Evolutionary conservation across 2,113 vertebrate genomes (phyloP).

Genomic region (Cololabis saira): DNA sequence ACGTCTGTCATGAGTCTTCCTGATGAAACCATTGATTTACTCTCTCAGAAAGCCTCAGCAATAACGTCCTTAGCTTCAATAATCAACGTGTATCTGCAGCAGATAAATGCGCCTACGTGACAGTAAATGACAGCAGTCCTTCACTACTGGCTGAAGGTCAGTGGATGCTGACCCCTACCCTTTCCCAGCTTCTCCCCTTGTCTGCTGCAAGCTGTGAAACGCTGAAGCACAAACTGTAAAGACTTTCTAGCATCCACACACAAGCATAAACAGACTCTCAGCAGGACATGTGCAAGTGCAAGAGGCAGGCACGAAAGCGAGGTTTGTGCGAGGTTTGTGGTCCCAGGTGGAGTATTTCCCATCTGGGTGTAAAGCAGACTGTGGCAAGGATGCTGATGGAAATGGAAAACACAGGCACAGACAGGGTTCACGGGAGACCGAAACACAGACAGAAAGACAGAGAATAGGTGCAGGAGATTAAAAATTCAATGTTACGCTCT

Average conservation of each 20-base stretch:
- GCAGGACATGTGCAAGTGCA: not conserved
- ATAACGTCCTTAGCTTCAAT: conserved; percentile 25
- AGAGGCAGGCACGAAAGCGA: conserved; percentile 13
- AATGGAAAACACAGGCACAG: not conserved
- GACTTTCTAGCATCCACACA: conserved; percentile 13
- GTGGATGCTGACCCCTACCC: conserved; percentile 6
- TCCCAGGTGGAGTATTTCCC: conserved; percentile 55
- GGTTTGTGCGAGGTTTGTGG: conserved; percentile 28
- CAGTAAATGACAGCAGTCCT: conserved; percentile 8
- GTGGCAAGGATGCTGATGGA: conserved; percentile 18
- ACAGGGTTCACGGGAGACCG: not conserved
- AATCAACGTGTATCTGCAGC: conserved; percentile 1
- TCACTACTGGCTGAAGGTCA: conserved; percentile 58
- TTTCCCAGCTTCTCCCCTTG: not conserved
- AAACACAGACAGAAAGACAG: not conserved
- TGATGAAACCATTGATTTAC: conserved; percentile 37
- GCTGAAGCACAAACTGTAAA: conserved; percentile 21
- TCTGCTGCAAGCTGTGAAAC: conserved; percentile 27
- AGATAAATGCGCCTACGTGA: not conserved
- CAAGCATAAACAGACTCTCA: not conserved
- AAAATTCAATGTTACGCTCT: conserved; percentile 66
- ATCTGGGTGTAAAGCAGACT: conserved; percentile 40
- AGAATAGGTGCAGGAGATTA: conserved; percentile 59
- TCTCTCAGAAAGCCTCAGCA: conserved; percentile 31
- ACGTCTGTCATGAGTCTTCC: conserved; percentile 37